These are phyloP conservation scores for Campylomormyrus numenius DNA, from an alignment of 2,113 vertebrate genomes.

Conservation along the genomic window DNA sequence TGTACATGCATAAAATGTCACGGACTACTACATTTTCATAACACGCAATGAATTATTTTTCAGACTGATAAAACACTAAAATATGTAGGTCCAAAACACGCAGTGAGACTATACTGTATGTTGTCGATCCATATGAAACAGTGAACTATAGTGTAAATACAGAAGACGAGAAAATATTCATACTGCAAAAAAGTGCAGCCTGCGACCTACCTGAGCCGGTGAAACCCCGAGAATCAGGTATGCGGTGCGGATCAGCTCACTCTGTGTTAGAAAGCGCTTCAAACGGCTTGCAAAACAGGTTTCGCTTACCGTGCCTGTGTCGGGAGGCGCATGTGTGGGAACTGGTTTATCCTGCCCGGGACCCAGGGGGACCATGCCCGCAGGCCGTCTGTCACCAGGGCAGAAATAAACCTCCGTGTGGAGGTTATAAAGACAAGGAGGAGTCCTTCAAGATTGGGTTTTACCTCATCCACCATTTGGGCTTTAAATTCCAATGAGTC, in stretches of 20 bases:
- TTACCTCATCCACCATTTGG: background rate
- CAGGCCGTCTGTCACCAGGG: background rate
- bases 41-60: background rate
- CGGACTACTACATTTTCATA: background rate
- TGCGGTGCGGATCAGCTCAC: background rate
- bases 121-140: background rate
- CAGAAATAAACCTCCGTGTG: background rate
- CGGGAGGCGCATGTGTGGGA: background rate
- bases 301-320: background rate
- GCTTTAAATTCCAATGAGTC: background rate
- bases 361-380: background rate
- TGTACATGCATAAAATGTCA: background rate
- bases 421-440: background rate
- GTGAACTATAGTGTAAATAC: background rate
- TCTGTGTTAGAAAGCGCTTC: background rate
- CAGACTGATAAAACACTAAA: background rate
- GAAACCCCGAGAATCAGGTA: background rate
- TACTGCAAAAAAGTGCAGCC: background rate
- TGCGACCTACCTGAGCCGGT: background rate
- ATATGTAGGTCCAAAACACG: background rate
- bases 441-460: background rate
- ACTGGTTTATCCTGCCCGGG: background rate
- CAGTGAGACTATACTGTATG: background rate
- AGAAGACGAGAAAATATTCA: background rate
- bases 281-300: background rate